A percentile compares a stretch with the other conserved stretches of the same genome.
phyloP scores from a whole-genome alignment of 2,888 invertebrate genomes.

The Adineta ricciae region DNA sequence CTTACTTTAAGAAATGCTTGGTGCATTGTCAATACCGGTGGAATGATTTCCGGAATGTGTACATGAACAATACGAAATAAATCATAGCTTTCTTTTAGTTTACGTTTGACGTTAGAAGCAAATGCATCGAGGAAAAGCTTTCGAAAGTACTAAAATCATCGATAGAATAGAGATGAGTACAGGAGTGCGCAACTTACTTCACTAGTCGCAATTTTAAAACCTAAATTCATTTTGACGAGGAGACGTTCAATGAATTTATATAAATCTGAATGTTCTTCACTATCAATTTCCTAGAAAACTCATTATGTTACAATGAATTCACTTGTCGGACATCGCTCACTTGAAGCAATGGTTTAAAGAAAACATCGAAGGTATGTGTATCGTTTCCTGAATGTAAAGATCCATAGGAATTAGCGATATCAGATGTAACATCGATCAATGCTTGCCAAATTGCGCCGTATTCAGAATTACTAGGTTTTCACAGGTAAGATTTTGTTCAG shows the following conservation, averaged over 20 bases:
- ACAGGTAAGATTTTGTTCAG: not conserved
- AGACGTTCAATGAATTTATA: conserved; percentile 5
- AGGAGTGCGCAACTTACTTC: not conserved
- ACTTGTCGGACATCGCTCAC: not conserved
- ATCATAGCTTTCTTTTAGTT: conserved; percentile 18
- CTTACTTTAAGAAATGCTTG: not conserved
- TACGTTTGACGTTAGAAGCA: not conserved
- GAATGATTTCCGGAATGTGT: not conserved
- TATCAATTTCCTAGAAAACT: not conserved
- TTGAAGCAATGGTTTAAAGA: conserved; percentile 7
- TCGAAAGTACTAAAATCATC: not conserved
- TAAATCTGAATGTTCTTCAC: not conserved
- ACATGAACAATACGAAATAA: conserved; percentile 17
- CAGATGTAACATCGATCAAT: not conserved
- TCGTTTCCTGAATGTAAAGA: not conserved
- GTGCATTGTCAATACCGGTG: not conserved
- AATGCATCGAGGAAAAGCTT: conserved; percentile 3
- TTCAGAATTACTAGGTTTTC: not conserved
- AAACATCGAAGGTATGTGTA: not conserved
- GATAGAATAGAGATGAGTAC: not conserved
- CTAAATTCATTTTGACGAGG: not conserved
- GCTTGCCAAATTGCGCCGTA: not conserved
- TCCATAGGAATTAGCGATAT: not conserved
- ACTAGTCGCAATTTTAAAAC: not conserved
- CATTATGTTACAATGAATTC: too few relatives aligned